Conservation (phyloP, 37 sponge, comb jelly and placozoan species). For the Oscarella lobularis region DNA sequence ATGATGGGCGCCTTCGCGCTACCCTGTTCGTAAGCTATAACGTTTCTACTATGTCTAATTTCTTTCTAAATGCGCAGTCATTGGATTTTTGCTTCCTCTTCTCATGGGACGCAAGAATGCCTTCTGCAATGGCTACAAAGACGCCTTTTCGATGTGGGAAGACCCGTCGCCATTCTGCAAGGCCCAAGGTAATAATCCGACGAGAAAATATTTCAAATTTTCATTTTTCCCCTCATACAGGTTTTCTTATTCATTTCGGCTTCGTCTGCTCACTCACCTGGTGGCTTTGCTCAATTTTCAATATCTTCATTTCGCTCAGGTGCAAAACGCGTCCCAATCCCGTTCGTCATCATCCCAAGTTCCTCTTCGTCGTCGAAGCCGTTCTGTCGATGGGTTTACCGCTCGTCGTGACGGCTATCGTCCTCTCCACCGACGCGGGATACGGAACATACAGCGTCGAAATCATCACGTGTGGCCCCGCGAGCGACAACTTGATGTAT, state of each 20-base stretch:
- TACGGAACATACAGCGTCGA: not conserved
- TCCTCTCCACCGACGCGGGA: not conserved
- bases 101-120: not conserved
- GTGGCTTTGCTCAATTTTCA: conserved; percentile 2
- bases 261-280: not conserved
- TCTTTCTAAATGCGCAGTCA: not conserved
- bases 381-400: not conserved
- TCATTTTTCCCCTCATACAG: not conserved
- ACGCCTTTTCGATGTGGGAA: not conserved
- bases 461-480: not conserved
- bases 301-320: not conserved
- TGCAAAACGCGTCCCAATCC: not conserved
- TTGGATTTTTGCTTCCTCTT: not conserved
- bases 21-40: not conserved
- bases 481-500: not conserved
- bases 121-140: not conserved
- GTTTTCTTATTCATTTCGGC: not conserved
- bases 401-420: not conserved
- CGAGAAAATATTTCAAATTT: too few relatives aligned
- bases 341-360: not conserved
- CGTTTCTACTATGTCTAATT: not conserved
- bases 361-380: not conserved
- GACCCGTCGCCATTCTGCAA: not conserved
- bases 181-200: not conserved
- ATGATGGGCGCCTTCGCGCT: not conserved